These are phyloP conservation scores for Lonchura striata DNA, from an alignment of 2,113 vertebrate species.

Conservation along the genomic window DNA sequence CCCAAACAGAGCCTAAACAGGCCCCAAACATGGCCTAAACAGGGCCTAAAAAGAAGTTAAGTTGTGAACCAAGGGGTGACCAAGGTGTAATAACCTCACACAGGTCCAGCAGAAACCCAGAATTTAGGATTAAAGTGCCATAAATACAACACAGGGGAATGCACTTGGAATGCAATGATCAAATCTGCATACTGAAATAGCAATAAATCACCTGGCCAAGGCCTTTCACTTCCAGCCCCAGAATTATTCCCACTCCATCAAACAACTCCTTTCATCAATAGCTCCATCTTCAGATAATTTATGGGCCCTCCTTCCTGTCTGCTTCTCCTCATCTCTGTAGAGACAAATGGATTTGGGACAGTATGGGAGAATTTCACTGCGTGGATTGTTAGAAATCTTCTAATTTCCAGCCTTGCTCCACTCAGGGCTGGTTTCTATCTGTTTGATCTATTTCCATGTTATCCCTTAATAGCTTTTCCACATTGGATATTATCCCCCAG, in stretches of 20 bases:
- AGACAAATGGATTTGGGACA: constrained; percentile 40
- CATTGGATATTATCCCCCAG: constrained; percentile 17
- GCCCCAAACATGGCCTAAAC: too few species aligned
- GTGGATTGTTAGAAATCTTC: constrained; percentile 9
- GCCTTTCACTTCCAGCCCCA: constrained; percentile 15
- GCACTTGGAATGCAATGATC: not conserved
- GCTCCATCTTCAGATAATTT: constrained; percentile 42
- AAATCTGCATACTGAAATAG: constrained; percentile 11
- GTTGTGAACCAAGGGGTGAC: not conserved
- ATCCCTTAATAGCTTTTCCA: constrained; percentile 26
- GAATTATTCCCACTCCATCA: constrained; percentile 41
- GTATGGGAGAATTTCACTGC: not conserved
- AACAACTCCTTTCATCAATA: constrained; percentile 39
- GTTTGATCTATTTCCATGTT: constrained; percentile 49
- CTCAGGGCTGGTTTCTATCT: constrained; percentile 13
- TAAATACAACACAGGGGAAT: not conserved
- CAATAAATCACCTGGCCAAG: constrained; percentile 49
- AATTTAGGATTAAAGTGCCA: not conserved
- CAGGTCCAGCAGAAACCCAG: not conserved
- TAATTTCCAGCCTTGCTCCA: not conserved
- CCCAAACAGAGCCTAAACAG: too few species aligned
- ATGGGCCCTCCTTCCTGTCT: constrained; percentile 21
- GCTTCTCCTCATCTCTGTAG: constrained; percentile 4
- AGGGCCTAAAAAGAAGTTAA: not conserved
- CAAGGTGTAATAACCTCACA: accelerated